Base-by-base conservation (phyloP, 2,888 invertebrate species). In the Parthenolecanium corni region DNA sequence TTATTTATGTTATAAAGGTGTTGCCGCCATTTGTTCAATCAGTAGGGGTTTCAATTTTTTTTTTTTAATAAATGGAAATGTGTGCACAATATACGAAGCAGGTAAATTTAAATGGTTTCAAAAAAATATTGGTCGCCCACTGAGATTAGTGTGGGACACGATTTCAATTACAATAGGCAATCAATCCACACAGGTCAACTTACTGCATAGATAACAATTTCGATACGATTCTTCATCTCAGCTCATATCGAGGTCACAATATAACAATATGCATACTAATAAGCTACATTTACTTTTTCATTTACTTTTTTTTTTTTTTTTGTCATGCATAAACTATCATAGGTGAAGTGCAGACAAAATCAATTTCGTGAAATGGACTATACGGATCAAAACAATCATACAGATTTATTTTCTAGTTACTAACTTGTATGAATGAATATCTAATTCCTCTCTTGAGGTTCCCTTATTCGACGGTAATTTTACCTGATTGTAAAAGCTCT, bases 121-220 rank as follows among this genome's bases (percentile, higher is more conserved):
- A 58, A 58, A 58, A 56, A 56, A 44, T 56, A 56, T 25, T 21
- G 49, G 47, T 58, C 49, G 58, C 58, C 58, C 58, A 58, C 47
- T 49, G 47, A 58, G 58, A 31, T 47, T 38, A 46, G 36, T 38
- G 52, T 58, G 47, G 58, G 58, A 58, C 58, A 58, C 47, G 58
- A 58, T 58, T 58, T 58, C 58, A 58, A 58, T 58, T 58, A 58
- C 58, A 58, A 58, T 58, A 49, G 58, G 58, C 58, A 58, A 58
- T 58, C 58, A 58, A 58, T 58, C 58, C 47, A 58, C 47, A 47
- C 58, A 49, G 58, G 58, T 58, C 58, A 58, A 58, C 58, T 58
- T 58, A 49, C 49, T 23, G 53, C 31, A 58, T 49, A 58, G 58
- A 58, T 58, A 47, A 58, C 58, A 23, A n/a, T 58, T 58, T 58